A percentile compares a stretch with the other conserved stretches of the same genome.
Evolutionary conservation across 2,113 vertebrate species (phyloP).

Genomic region (Gymnarchus niloticus): DNA sequence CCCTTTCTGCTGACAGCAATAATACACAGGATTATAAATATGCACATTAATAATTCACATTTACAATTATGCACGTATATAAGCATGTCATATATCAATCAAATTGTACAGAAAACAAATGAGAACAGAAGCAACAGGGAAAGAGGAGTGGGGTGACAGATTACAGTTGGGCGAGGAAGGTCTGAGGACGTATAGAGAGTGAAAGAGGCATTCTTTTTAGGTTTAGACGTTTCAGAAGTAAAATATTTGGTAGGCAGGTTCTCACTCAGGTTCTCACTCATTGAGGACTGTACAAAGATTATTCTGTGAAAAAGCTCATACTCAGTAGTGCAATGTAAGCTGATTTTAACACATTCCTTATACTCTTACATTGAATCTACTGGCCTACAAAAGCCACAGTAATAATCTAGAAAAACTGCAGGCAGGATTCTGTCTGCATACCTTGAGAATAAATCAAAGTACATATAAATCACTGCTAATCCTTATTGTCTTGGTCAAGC

Average conservation of each 20-base stretch:
- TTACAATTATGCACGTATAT: conserved; percentile 58
- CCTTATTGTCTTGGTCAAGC: conserved; percentile 2
- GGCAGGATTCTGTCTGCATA: neutral
- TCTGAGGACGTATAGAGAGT: conserved; percentile 40
- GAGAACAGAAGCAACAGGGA: conserved; percentile 45
- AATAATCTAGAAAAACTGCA: neutral
- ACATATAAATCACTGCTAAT: conserved; percentile 20
- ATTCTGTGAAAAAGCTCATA: neutral
- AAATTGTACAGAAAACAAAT: conserved; percentile 45
- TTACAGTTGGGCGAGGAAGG: conserved; percentile 42
- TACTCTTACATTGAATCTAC: neutral
- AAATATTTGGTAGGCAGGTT: neutral
- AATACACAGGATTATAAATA: conserved; percentile 11
- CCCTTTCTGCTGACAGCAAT: conserved; percentile 32
- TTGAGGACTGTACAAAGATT: neutral
- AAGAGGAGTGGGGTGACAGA: conserved; percentile 38
- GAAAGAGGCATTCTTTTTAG: conserved; percentile 29
- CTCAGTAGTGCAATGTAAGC: neutral
- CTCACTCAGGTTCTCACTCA: neutral
- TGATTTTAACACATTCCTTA: conserved; percentile 6
- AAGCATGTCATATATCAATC: conserved; percentile 50
- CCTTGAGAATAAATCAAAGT: conserved; percentile 22
- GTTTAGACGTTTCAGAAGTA: conserved; percentile 19
- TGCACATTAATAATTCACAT: conserved; percentile 37
- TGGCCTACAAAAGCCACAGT: neutral